A percentile compares a stretch with the other conserved stretches of the same genome.
Evolutionary conservation across 2,797 vertebrate genomes (phyloP).

Genomic region (Falco cherrug): DNA sequence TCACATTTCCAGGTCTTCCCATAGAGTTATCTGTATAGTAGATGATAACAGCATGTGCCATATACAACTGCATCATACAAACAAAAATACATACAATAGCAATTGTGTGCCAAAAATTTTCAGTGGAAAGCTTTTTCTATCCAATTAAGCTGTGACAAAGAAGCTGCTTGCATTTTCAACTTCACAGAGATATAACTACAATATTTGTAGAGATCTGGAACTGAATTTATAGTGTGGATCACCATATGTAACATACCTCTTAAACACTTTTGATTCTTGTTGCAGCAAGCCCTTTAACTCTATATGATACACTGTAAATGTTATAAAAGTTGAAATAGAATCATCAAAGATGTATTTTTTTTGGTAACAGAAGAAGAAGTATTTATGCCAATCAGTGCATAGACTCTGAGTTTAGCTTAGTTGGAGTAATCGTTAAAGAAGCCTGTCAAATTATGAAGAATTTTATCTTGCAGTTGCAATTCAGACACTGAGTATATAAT

Average conservation of each 20-base stretch:
- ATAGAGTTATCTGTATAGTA: background rate
- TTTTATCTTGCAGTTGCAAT: background rate
- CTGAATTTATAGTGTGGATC: background rate
- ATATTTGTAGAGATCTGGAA: background rate
- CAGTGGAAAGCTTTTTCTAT: background rate
- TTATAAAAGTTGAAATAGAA: background rate
- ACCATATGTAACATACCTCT: background rate
- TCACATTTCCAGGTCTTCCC: conserved; percentile 30
- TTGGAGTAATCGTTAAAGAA: background rate
- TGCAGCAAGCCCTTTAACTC: background rate
- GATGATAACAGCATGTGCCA: background rate
- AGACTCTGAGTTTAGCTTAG: background rate
- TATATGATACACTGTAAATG: background rate
- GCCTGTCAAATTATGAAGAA: background rate
- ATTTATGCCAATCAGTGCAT: background rate
- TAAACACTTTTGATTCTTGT: background rate
- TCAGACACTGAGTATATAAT: background rate
- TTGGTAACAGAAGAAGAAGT: background rate
- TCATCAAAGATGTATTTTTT: background rate
- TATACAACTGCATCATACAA: background rate
- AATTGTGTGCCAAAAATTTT: background rate
- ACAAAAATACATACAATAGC: background rate
- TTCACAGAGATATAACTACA: background rate
- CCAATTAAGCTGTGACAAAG: conserved; percentile 5
- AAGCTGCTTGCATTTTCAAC: background rate